These are phyloP conservation scores for Holothuria glaberrima DNA, from an alignment of 35 echinoderm and acorn worm genomes.

Conservation along the genomic window DNA sequence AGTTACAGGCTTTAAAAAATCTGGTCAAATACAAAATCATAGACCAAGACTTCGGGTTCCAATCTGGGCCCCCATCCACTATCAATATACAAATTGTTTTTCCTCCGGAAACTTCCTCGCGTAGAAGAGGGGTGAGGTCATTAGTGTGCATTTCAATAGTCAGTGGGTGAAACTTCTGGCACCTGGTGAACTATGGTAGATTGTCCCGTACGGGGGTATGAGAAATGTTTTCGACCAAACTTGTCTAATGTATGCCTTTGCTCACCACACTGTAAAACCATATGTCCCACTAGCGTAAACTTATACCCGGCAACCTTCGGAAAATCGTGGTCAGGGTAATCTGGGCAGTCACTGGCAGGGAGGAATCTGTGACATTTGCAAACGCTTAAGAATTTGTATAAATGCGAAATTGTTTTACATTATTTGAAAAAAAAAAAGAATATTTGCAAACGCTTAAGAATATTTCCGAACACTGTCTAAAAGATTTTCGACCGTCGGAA, in stretches of 20 bases:
- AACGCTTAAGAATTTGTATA: too few species aligned
- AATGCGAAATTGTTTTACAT: too few species aligned
- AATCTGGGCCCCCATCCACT: constrained; percentile 62
- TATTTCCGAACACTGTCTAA: too few species aligned
- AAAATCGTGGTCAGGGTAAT: constrained; percentile 71
- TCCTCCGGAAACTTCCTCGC: neutral
- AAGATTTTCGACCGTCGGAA: too few species aligned
- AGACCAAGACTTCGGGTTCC: constrained; percentile 36
- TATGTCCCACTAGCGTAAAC: constrained; percentile 50
- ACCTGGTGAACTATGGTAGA: constrained; percentile 14
- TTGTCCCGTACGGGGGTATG: neutral
- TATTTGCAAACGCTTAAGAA: too few species aligned
- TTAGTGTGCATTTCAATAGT: constrained; percentile 48
- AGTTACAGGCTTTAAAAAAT: constrained; percentile 6
- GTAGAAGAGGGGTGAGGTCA: constrained; percentile 39
- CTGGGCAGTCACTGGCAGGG: neutral
- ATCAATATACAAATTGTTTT: constrained; percentile 20
- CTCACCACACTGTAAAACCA: constrained; percentile 8
- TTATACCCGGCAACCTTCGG: constrained; percentile 27
- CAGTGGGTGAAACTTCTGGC: constrained; percentile 23
- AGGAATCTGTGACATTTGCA: neutral
- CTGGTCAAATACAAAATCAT: constrained; percentile 33
- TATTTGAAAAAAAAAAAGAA: too few species aligned
- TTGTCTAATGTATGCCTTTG: neutral
- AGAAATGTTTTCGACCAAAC: constrained; percentile 30